Conservation (phyloP, 2,797 vertebrate genomes). For the Muscicapa striata region DNA sequence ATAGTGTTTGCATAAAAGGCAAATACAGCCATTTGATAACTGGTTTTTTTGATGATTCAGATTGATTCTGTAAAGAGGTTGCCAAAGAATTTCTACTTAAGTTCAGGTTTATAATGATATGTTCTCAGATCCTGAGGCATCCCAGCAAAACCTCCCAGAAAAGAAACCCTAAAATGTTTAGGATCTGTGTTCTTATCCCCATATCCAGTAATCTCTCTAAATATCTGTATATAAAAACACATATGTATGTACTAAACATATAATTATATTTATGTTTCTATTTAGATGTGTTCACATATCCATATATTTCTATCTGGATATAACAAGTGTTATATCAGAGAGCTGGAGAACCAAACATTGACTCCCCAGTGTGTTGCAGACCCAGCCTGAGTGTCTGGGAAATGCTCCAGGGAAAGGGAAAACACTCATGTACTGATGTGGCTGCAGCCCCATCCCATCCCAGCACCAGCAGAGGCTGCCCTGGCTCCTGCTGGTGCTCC, state of each 20-base stretch:
- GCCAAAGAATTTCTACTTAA: slow-evolving; percentile 9
- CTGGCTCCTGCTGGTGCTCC: neutral
- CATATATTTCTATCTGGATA: neutral
- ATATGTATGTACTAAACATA: neutral
- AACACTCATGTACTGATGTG: neutral
- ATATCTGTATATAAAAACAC: neutral
- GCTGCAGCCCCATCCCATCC: neutral
- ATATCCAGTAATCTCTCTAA: neutral
- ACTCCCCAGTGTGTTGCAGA: neutral
- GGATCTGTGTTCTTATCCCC: neutral
- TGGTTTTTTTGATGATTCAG: neutral
- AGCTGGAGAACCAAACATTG: neutral
- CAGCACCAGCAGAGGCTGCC: neutral
- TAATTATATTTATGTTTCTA: neutral
- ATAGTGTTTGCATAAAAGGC: neutral
- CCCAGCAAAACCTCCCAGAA: neutral
- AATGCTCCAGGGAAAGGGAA: neutral
- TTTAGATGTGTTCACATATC: neutral
- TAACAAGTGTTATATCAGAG: neutral
- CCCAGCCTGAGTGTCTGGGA: neutral
- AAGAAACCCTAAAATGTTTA: neutral
- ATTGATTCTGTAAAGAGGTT: slow-evolving; percentile 20
- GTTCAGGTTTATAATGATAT: neutral
- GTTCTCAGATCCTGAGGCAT: neutral
- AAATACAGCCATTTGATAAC: neutral